Conservation (phyloP, 2,113 vertebrate species). For the Salvelinus namaycush region DNA sequence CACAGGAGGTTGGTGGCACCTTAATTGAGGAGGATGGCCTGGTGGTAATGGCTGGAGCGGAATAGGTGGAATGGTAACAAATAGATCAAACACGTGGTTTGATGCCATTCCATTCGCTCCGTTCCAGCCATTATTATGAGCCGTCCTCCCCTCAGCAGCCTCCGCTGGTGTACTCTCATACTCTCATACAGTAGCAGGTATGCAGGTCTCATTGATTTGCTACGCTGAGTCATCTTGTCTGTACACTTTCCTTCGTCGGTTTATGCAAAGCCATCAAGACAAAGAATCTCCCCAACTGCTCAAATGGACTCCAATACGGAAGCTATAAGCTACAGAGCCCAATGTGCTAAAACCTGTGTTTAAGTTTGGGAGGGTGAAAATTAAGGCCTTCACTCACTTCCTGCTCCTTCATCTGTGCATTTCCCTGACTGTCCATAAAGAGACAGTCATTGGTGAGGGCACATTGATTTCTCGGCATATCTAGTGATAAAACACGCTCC, state of each 20-base stretch:
- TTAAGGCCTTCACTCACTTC: constrained; percentile 62
- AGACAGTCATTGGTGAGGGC: constrained; percentile 67
- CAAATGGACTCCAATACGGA: constrained; percentile 53
- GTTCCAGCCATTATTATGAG: too few relatives aligned
- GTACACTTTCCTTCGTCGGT: constrained; percentile 48
- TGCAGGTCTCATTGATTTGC: constrained; percentile 12
- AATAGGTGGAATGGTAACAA: too few relatives aligned
- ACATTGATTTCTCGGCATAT: constrained; percentile 77
- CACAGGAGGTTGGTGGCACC: too few relatives aligned
- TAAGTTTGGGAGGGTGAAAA: constrained; percentile 59
- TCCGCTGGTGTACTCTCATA: background rate
- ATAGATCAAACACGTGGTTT: too few relatives aligned
- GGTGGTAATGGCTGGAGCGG: too few relatives aligned
- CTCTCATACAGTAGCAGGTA: background rate
- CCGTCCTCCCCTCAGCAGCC: too few relatives aligned
- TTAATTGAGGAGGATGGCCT: too few relatives aligned
- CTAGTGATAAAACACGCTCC: constrained; percentile 71
- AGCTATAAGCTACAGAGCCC: constrained; percentile 60
- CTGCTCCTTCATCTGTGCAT: constrained; percentile 65
- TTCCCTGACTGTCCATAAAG: constrained; percentile 75
- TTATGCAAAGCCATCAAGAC: constrained; percentile 60
- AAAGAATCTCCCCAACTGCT: constrained; percentile 52
- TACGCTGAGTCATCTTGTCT: constrained; percentile 20
- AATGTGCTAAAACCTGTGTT: constrained; percentile 60
- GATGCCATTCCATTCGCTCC: too few relatives aligned